These are phyloP conservation scores for Pantherophis alleghaniensis DNA, from an alignment of 2,797 vertebrate species.

Conservation along the genomic window DNA sequence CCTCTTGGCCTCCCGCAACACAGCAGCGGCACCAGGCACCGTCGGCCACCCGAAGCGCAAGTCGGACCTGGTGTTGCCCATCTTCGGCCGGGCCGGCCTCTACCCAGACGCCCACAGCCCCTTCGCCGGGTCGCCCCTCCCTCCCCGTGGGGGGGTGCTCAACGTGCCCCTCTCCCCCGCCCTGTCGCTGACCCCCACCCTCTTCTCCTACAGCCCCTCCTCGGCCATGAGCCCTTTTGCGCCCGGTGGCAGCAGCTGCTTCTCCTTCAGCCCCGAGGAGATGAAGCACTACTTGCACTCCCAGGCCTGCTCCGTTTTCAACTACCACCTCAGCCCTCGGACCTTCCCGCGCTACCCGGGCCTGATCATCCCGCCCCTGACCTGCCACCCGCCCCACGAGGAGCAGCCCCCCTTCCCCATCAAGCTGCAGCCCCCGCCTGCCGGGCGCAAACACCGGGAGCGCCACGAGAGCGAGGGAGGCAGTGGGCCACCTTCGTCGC, in stretches of 20 bases:
- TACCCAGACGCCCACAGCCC: constrained; percentile 75
- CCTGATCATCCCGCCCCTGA: constrained; percentile 67
- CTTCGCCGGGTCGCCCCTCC: constrained; percentile 67
- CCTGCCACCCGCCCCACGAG: constrained; percentile 64
- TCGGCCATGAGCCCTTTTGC: constrained; percentile 76
- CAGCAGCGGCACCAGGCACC: constrained; percentile 1
- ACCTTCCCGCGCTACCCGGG: constrained; percentile 75
- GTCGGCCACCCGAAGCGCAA: constrained; percentile 70
- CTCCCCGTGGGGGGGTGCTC: constrained; percentile 63
- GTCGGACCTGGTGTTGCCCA: constrained; percentile 70
- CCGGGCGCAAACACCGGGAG: constrained; percentile 69
- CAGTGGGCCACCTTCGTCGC: background rate
- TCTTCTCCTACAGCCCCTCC: constrained; percentile 77
- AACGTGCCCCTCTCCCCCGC: constrained; percentile 73
- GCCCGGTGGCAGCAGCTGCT: constrained; percentile 69
- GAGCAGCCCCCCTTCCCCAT: constrained; percentile 72
- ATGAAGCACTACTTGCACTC: constrained; percentile 81
- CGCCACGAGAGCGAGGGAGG: constrained; percentile 59
- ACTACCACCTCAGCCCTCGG: constrained; percentile 78
- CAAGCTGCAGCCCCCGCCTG: constrained; percentile 73
- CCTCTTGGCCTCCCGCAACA: constrained; percentile 59
- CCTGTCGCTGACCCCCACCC: constrained; percentile 71
- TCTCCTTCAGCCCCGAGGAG: constrained; percentile 78
- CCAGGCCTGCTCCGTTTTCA: constrained; percentile 77
- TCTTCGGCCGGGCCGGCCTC: constrained; percentile 65